Evolutionary conservation across 1,140 invertebrate species (phyloP).

Genomic region (Rhyzopertha dominica): DNA sequence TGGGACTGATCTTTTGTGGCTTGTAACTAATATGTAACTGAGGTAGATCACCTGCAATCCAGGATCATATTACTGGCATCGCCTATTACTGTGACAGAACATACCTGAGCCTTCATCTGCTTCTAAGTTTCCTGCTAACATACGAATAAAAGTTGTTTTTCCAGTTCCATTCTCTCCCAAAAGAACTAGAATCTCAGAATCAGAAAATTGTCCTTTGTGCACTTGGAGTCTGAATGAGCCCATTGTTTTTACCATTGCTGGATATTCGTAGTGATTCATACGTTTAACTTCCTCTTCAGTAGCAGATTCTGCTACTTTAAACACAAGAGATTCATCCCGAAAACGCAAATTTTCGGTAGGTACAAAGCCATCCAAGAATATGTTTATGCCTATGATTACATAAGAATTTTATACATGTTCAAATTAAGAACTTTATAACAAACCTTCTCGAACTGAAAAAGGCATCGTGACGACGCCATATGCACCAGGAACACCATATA

Average conservation of each 20-base stretch:
- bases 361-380: conserved; percentile 99
- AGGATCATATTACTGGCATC: conserved; percentile 6
- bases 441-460: conserved; percentile 96
- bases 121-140: conserved; percentile 92
- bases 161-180: conserved; percentile 99
- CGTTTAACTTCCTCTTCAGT: conserved; percentile 96
- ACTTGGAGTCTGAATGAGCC: conserved; percentile 81
- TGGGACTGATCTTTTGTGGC: conserved; percentile 99
- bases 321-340: conserved; percentile 91
- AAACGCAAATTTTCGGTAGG: conserved; percentile 99
- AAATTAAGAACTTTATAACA: conserved; percentile 36
- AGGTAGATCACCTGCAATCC: conserved; percentile 69
- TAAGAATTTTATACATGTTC: no score
- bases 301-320: conserved; percentile 97
- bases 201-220: conserved; percentile 91
- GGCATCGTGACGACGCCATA: conserved; percentile 99
- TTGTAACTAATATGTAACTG: conserved; percentile 98
- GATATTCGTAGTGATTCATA: conserved; percentile 95
- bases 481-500: conserved; percentile 97
- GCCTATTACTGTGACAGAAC: no score
- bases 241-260: conserved; percentile 78
- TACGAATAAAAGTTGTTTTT: conserved; percentile 98
- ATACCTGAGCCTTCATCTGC: conserved; percentile 81
- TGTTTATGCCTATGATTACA: conserved; percentile 80
- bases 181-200: conserved; percentile 98